Percentiles rank a stretch among this genome's conserved stretches.
Conservation (phyloP, 2,113 vertebrate genomes). For the Turnix velox region DNA sequence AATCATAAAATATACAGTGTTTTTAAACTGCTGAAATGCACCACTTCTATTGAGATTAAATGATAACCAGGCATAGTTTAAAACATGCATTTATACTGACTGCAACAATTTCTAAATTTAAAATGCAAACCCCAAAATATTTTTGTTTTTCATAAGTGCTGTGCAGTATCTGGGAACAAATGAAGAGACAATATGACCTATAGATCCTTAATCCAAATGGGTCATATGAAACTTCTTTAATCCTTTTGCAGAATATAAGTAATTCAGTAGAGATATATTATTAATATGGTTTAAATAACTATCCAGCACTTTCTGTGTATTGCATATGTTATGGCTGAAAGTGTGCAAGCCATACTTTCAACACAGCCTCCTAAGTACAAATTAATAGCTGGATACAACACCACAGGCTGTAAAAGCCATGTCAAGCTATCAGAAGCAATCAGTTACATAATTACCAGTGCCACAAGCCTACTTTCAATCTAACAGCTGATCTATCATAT, state of each 20-base stretch:
- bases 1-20: background rate
- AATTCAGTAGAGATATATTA: background rate
- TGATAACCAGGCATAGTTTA: background rate
- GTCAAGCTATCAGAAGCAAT: background rate
- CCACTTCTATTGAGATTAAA: background rate
- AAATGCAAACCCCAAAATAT: background rate
- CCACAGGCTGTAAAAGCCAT: background rate
- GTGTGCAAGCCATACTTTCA: background rate
- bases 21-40: background rate
- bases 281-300: constrained; percentile 22
- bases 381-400: background rate
- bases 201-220: background rate
- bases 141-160: background rate
- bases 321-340: background rate
- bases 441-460: background rate
- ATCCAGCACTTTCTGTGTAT: background rate
- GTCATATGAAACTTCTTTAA: background rate
- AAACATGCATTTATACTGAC: background rate
- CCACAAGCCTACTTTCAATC: background rate
- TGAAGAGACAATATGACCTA: background rate
- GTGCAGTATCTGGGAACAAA: background rate
- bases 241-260: background rate
- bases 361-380: background rate
- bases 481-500: background rate
- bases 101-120: background rate